Evolutionary conservation across 2,888 invertebrate species (phyloP), one percentile per base, ranked within the genome.

Genomic region (Oithona nana): DNA sequence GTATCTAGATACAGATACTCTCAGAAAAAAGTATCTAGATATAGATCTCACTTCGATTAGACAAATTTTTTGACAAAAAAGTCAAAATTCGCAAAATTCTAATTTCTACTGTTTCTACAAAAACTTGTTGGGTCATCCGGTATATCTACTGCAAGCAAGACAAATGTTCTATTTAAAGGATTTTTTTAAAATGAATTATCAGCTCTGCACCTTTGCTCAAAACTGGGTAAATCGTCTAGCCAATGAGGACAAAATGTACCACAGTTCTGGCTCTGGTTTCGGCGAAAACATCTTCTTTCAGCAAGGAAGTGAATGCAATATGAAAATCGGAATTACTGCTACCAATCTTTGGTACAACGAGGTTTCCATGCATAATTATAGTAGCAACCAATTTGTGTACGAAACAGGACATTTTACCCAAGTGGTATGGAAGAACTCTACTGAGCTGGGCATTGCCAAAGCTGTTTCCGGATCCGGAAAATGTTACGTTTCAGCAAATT

Each of bases 321-420:
- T 28, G n/a, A n/a, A 20, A n/a, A 22, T n/a, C 22, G 83, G 83
- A 20, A 77, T 78, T 66, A 83, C 83, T 68, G 81, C 84, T 20
- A 78, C 84, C 3, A 80, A 83, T 2, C 81, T 80, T 71, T 86
- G 86, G 86, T 86, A 86, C 71, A 80, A 79, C 48, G 86, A 86
- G 73, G 82, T 81, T 63, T 82, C 82, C 68, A 78, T 81, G 49
- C 83, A 80, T 71, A 77, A 78, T 28, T 85, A 82, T 68, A 82
- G 82, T 1, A 73, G 71, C 39, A 84, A 84, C 70, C 83, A 83
- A 2, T 79, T 77, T 67, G 73, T 78, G 49, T 71, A 83, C 11
- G 77, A 76, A 55, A 80, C 83, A 59, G 88, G 88, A n/a, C 88
- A 89, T 71, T 88, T 89, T 70, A 83, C 86, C 0, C 89, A 89